A percentile compares a stretch with the other conserved stretches of the same genome.
Evolutionary conservation across 2,888 invertebrate genomes (phyloP).

Genomic region (Pasiphila rectangulata): DNA sequence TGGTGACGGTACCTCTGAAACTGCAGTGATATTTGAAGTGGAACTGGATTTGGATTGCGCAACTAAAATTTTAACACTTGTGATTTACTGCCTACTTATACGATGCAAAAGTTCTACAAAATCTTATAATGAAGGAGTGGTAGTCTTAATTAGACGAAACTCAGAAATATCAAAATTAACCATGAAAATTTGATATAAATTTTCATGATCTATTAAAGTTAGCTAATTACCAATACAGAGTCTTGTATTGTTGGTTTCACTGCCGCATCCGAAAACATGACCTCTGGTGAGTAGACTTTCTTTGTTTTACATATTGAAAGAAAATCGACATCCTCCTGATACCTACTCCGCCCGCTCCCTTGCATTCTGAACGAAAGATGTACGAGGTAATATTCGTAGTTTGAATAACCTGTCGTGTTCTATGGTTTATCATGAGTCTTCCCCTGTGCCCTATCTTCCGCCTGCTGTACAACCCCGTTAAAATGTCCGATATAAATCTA

Average conservation of each 20-base stretch:
- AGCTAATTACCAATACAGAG: constrained; percentile 13
- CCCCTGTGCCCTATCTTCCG: too few relatives aligned
- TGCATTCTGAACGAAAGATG: too few relatives aligned
- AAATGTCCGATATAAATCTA: too few relatives aligned
- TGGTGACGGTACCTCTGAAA: constrained; percentile 41
- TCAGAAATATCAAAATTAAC: not conserved
- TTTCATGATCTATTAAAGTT: constrained; percentile 38
- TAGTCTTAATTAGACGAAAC: too few relatives aligned
- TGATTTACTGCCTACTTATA: constrained; percentile 23
- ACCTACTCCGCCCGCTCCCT: too few relatives aligned
- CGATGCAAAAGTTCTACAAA: too few relatives aligned
- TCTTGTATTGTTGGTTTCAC: constrained; percentile 9
- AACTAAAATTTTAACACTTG: constrained; percentile 27
- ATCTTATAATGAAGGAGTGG: too few relatives aligned
- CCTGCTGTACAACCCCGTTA: too few relatives aligned
- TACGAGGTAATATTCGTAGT: not conserved
- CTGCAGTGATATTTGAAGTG: constrained; percentile 52
- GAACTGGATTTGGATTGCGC: constrained; percentile 31
- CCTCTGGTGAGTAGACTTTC: constrained; percentile 71
- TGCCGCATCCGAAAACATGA: constrained; percentile 46
- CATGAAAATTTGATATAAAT: constrained; percentile 60
- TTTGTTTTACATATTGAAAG: too few relatives aligned
- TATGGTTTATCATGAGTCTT: too few relatives aligned
- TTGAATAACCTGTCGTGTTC: too few relatives aligned
- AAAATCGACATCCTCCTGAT: too few relatives aligned